Conservation (phyloP, 2,888 invertebrate species). For the Ischnus inquisitorius region DNA sequence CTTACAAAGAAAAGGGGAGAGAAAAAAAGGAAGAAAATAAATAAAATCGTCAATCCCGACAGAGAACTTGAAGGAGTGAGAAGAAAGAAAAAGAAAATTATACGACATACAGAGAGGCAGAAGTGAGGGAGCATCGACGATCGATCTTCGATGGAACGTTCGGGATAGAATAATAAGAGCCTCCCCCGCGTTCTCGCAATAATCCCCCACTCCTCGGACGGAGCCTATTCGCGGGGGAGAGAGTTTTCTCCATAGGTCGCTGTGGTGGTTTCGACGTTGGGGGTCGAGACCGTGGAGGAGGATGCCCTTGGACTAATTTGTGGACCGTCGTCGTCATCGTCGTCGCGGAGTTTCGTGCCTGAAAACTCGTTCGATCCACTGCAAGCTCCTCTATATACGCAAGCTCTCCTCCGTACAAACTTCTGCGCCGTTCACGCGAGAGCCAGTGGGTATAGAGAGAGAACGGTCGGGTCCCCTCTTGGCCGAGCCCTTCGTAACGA, state of each 20-base stretch:
- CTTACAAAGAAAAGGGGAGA: background rate
- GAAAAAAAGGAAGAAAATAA: slow-evolving; percentile 3
- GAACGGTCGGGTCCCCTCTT: background rate
- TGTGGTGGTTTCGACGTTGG: slow-evolving; percentile 33
- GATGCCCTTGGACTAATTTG: slow-evolving; percentile 67
- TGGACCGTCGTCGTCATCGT: slow-evolving; percentile 25
- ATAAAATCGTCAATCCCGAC: background rate
- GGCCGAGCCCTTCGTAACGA: slow-evolving; percentile 36
- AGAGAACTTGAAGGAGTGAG: background rate
- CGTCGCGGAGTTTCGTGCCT: slow-evolving; percentile 21
- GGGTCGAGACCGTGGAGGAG: slow-evolving; percentile 31
- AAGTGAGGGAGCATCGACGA: slow-evolving; percentile 59
- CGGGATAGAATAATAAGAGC: slow-evolving; percentile 46
- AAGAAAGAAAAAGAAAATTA: background rate
- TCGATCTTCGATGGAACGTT: slow-evolving; percentile 54
- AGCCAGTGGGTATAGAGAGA: background rate
- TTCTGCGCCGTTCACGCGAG: background rate
- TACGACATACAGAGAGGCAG: slow-evolving; percentile 11
- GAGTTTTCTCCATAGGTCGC: slow-evolving; percentile 10
- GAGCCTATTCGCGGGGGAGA: background rate
- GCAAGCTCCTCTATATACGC: background rate
- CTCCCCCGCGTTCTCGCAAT: slow-evolving; percentile 19
- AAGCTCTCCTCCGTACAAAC: background rate
- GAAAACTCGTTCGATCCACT: background rate
- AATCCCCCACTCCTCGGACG: slow-evolving; percentile 11